A percentile compares a stretch with the other conserved stretches of the same genome.
These are phyloP conservation scores for human (Homo sapiens) DNA, from an alignment of 2,113 vertebrate genomes.

Conservation along the genomic window DNA sequence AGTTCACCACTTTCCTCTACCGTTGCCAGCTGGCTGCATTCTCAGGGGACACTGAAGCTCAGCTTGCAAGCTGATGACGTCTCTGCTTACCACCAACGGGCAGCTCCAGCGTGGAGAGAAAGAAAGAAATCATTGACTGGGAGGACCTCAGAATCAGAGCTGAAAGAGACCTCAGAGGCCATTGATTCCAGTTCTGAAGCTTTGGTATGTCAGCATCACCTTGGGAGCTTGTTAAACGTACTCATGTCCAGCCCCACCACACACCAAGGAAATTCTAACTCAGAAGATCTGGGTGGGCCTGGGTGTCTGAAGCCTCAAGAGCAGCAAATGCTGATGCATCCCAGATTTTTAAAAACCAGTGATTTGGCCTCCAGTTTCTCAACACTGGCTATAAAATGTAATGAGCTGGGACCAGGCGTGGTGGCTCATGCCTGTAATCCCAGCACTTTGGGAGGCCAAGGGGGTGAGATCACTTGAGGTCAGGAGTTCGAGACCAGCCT, in stretches of 20 bases:
- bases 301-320: not conserved
- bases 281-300: not conserved
- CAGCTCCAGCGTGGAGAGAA: not conserved
- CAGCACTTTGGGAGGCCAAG: too few species aligned
- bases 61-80: slow-evolving; percentile 10
- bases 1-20: slow-evolving; percentile 36
- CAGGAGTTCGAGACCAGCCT: too few species aligned
- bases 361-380: not conserved
- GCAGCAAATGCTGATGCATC: not conserved
- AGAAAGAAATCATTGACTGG: not conserved
- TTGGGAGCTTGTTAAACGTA: not conserved
- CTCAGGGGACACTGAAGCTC: slow-evolving; percentile 42
- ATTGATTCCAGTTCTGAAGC: not conserved
- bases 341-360: not conserved
- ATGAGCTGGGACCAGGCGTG: not conserved
- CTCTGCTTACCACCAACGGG: not conserved
- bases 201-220: not conserved
- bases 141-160: not conserved
- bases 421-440: too few species aligned
- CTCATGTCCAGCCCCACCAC: too few species aligned
- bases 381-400: not conserved
- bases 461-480: too few species aligned
- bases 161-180: not conserved
- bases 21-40: slow-evolving; percentile 43
- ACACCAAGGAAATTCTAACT: not conserved